Base-by-base conservation (phyloP, 1,140 invertebrate species). In the Gryllus bimaculatus region DNA sequence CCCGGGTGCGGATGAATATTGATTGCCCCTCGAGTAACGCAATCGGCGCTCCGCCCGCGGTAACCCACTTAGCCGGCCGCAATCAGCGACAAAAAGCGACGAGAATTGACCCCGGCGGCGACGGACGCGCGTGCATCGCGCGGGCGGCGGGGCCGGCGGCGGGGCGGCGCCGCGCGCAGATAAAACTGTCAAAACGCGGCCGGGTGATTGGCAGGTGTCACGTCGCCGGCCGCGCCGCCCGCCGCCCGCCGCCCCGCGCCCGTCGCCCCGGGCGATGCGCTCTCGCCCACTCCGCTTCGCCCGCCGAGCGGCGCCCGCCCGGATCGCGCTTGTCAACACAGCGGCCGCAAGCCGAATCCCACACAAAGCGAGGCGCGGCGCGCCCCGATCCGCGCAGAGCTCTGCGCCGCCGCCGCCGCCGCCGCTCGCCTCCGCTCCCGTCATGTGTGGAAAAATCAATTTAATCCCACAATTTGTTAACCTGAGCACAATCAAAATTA, bases 401-500 rank as follows among this genome's bases (percentile, higher is more conserved):
- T 18, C 39, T 8, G n/a, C 76, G 15, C 26, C 26, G 26, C 8
- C 76, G 2, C 13, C 76, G 20, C 76, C 13, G 10, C 76, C 47
- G 39, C 76, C 10, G 54, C 10, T 18, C 18, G 54, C 18, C 54
- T 66, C 54, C 18, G 54, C 54, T 66, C 54, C 10, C 54, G 18
- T 66, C 54, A 66, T 66, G 54, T 66, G 54, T 66, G 54, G 54
- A 66, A 66, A 66, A 66, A 66, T 66, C 54, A 66, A 66, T 66
- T 66, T 66, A 66, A 66, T 66, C 54, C 54, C 54, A 66, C 54
- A 66, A 66, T 66, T 66, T 66, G 54, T 66, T 66, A 66, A 66
- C 54, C 54, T 66, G 54, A 66, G 54, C 54, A 66, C 54, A 66
- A 66, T 66, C 54, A 66, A 66, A 66, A 66, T 66, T 66, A 66